These are phyloP conservation scores for Tuta absoluta DNA, from an alignment of 2,888 invertebrate species.

Conservation along the genomic window DNA sequence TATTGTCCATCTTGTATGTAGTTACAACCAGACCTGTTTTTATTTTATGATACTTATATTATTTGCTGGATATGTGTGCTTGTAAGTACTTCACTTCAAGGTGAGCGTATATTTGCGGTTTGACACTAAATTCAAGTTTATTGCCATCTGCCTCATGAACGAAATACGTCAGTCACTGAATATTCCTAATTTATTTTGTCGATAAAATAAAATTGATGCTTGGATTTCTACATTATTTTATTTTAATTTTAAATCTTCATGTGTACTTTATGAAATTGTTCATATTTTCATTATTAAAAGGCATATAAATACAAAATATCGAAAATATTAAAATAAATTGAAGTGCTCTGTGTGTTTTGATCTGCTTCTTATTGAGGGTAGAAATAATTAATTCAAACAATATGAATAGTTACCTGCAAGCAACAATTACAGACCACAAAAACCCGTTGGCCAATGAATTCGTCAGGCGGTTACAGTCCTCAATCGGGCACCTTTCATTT, in stretches of 20 bases:
- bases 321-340: too few species aligned
- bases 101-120: conserved; percentile 72
- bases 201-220: not conserved
- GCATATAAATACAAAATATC: too few species aligned
- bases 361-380: too few species aligned
- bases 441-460: conserved; percentile 80
- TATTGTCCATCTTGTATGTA: not conserved
- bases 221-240: not conserved
- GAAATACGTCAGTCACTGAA: conserved; percentile 9
- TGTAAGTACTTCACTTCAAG: conserved; percentile 40
- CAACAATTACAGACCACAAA: conserved; percentile 75
- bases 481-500: conserved; percentile 81
- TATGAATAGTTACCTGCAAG: conserved; percentile 41
- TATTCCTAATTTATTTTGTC: not conserved
- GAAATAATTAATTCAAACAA: not conserved
- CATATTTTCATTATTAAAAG: too few species aligned
- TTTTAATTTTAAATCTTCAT: not conserved
- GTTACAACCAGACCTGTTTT: conserved; percentile 4
- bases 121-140: conserved; percentile 65
- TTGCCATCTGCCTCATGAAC: conserved; percentile 47
- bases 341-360: not conserved
- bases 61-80: not conserved
- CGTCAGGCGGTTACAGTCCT: conserved; percentile 81
- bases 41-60: conserved; percentile 34
- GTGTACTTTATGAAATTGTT: not conserved